A percentile compares a stretch with the other conserved stretches of the same genome.
Conservation (phyloP, 2,888 invertebrate species). For the Lydus trimaculatus region DNA sequence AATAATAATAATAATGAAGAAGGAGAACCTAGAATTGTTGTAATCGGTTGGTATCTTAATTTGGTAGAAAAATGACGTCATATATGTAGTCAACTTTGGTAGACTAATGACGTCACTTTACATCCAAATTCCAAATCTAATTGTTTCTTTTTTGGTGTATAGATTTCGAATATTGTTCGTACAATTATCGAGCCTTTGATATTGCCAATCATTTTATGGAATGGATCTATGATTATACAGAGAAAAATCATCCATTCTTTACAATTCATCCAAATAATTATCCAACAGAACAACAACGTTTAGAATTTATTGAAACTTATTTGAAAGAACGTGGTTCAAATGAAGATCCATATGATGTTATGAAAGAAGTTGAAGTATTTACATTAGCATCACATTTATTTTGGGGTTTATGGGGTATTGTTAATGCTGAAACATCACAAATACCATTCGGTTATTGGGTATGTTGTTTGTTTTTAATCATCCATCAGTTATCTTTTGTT, state of each 20-base stretch:
- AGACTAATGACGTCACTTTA: too few species aligned
- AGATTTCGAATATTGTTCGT: conserved; percentile 96
- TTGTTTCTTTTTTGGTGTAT: conserved; percentile 27
- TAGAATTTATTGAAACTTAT: conserved; percentile 67
- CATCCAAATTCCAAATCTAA: not conserved
- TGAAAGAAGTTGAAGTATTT: conserved; percentile 81
- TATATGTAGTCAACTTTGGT: too few species aligned
- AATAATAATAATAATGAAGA: conserved; percentile 42
- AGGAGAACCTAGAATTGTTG: conserved; percentile 47
- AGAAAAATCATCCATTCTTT: conserved; percentile 79
- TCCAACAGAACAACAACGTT: conserved; percentile 80
- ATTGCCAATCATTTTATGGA: conserved; percentile 95
- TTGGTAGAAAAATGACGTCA: too few species aligned
- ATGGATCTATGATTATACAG: conserved; percentile 90
- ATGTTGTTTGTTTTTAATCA: conserved; percentile 59
- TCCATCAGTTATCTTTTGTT: not conserved
- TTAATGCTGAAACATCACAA: conserved; percentile 85
- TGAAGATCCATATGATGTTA: conserved; percentile 51
- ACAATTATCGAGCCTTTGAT: conserved; percentile 93
- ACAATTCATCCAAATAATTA: conserved; percentile 71
- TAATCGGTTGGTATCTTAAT: conserved; percentile 57
- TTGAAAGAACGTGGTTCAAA: conserved; percentile 57
- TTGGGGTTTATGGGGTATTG: conserved; percentile 93
- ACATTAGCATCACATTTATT: conserved; percentile 89
- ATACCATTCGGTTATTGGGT: conserved; percentile 97